phyloP scores from a whole-genome alignment of 2,797 vertebrate species.

The Mus spretus region DNA sequence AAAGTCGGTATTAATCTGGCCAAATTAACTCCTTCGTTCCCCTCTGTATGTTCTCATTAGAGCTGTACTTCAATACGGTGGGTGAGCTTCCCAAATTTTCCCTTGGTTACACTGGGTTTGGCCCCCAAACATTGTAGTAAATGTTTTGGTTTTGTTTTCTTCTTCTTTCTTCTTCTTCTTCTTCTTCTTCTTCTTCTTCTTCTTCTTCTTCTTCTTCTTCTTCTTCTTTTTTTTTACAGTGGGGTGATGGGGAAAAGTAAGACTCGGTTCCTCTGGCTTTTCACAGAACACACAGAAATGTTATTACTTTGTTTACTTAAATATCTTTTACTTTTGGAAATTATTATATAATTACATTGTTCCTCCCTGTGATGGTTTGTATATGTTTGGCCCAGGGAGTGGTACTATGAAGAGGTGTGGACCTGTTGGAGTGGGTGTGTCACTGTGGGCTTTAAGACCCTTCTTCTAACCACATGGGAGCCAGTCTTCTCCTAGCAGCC shows the following conservation, averaged over 20 bases:
- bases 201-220: no score
- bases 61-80: not conserved
- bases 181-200: no score
- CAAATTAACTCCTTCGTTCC: not conserved
- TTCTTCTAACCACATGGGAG: not conserved
- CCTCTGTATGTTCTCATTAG: not conserved
- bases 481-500: not conserved
- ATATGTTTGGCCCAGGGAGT: not conserved
- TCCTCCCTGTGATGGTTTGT: not conserved
- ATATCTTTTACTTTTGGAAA: not conserved
- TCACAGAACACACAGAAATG: not conserved
- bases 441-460: not conserved
- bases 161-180: not conserved
- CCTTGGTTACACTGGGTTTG: not conserved
- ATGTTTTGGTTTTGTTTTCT: not conserved
- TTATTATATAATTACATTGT: not conserved
- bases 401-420: not conserved
- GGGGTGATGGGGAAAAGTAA: not conserved
- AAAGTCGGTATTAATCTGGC: not conserved
- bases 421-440: not conserved
- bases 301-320: not conserved
- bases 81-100: not conserved
- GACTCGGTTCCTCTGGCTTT: not conserved
- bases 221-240: not conserved
- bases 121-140: not conserved